A percentile compares a stretch with the other conserved stretches of the same genome.
Evolutionary conservation across 2,888 invertebrate genomes (phyloP).

Genomic region (Drosophila paramelanica): DNA sequence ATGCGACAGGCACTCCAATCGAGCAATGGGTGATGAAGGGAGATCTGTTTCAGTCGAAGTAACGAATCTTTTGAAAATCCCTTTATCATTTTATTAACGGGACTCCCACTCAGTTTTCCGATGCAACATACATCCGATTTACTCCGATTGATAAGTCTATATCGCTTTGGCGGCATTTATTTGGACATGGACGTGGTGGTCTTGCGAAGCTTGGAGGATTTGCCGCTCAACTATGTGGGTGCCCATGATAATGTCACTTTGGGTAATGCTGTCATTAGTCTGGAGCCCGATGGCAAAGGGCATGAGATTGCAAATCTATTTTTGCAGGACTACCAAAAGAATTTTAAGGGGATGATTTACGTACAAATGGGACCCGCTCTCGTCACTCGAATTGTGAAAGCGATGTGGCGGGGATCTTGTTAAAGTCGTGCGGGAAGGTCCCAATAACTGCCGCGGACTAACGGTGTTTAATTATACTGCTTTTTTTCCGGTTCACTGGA

Average conservation of each 20-base stretch:
- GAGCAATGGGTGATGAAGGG: constrained; percentile 81
- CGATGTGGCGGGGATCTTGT: constrained; percentile 86
- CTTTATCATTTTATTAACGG: background rate
- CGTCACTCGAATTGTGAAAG: no score
- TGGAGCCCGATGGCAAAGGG: constrained; percentile 86
- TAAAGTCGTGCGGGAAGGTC: constrained; percentile 84
- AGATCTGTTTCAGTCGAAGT: constrained; percentile 69
- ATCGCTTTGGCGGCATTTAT: constrained; percentile 92
- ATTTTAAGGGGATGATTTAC: no score
- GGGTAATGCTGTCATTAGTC: constrained; percentile 89
- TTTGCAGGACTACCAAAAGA: constrained; percentile 85
- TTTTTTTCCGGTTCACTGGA: constrained; percentile 89
- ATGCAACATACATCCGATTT: constrained; percentile 82
- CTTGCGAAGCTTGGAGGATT: constrained; percentile 85
- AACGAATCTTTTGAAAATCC: background rate
- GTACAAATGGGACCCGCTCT: no score
- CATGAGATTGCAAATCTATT: constrained; percentile 86
- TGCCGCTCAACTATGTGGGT: constrained; percentile 80
- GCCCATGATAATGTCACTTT: constrained; percentile 86
- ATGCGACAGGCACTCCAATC: constrained; percentile 81
- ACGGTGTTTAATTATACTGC: constrained; percentile 87
- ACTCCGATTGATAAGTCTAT: constrained; percentile 85
- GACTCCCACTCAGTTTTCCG: constrained; percentile 2
- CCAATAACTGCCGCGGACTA: constrained; percentile 87
- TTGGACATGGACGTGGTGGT: constrained; percentile 91